Conservation (phyloP, 2,797 vertebrate species). For the Saxicola maurus region DNA sequence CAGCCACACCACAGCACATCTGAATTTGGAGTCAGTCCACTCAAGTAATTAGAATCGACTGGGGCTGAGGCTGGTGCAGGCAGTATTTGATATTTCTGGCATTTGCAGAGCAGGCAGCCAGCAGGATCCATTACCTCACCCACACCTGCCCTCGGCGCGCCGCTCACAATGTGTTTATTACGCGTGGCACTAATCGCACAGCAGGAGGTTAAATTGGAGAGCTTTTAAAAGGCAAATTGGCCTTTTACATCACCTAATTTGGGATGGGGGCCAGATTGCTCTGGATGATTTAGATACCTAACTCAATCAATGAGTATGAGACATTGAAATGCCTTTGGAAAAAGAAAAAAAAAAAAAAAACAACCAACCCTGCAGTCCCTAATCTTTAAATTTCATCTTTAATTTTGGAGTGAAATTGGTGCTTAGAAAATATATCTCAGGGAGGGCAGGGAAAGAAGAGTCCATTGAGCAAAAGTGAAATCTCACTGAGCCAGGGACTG, state of each 20-base stretch:
- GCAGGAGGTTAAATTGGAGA: conserved; percentile 11
- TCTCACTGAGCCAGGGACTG: conserved; percentile 35
- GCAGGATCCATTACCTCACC: neutral
- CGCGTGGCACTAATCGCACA: neutral
- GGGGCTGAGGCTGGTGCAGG: neutral
- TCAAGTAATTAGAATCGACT: conserved; percentile 14
- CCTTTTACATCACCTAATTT: conserved; percentile 40
- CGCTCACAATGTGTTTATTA: neutral
- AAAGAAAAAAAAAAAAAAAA: neutral
- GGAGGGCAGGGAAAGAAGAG: neutral
- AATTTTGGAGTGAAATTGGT: conserved; percentile 59
- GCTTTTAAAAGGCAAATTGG: conserved; percentile 51
- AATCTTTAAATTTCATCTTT: conserved; percentile 64
- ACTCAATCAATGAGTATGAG: conserved; percentile 26
- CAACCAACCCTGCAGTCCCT: neutral
- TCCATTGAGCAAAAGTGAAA: conserved; percentile 24
- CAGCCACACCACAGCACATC: neutral
- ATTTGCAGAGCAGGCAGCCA: neutral
- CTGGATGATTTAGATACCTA: conserved; percentile 45
- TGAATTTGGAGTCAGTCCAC: conserved; percentile 6
- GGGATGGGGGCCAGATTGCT: conserved; percentile 19
- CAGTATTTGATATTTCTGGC: neutral
- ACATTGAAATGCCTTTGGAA: conserved; percentile 19
- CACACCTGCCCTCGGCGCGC: neutral
- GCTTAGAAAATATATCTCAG: conserved; percentile 50